Evolutionary conservation across 2,888 invertebrate genomes (phyloP).

Genomic region (Acronicta psi): DNA sequence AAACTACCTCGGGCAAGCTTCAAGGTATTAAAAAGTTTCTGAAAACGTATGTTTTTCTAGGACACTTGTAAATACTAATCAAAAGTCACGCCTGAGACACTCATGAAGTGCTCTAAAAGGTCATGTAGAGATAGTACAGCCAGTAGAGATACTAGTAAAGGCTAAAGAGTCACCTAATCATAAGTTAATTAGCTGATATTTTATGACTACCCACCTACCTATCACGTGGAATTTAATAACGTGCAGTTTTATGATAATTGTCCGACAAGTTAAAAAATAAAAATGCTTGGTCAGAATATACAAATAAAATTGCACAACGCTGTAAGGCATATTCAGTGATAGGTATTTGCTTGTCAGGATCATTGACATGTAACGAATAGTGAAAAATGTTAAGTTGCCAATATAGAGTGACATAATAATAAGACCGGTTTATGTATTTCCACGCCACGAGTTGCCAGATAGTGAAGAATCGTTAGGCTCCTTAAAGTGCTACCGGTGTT

Average conservation of each 20-base stretch:
- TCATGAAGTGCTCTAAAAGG: conserved; percentile 35
- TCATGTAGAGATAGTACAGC: conserved; percentile 41
- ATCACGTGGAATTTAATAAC: conserved; percentile 23
- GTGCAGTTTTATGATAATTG: conserved; percentile 15
- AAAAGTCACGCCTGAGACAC: conserved; percentile 26
- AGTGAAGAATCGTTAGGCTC: conserved; percentile 34
- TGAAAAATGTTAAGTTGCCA: conserved; percentile 63
- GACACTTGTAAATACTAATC: conserved; percentile 21
- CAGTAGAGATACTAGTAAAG: too few species aligned
- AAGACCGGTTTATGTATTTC: conserved; percentile 60
- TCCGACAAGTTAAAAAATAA: conserved; percentile 19
- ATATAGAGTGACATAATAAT: conserved; percentile 60
- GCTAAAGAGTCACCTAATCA: conserved; percentile 24
- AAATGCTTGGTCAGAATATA: conserved; percentile 36
- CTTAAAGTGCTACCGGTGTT: conserved; percentile 40
- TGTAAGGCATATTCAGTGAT: conserved; percentile 28
- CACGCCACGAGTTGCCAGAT: conserved; percentile 47
- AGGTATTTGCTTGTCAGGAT: conserved; percentile 51
- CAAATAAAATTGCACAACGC: conserved; percentile 36
- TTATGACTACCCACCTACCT: conserved; percentile 5
- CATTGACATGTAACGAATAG: conserved; percentile 69
- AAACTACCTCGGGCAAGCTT: too few species aligned
- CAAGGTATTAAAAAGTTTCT: background rate
- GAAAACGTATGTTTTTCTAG: background rate
- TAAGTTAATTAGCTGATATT: conserved; percentile 33